These are phyloP conservation scores for Brachyistius frenatus DNA, from an alignment of 2,113 vertebrate genomes.

Conservation along the genomic window DNA sequence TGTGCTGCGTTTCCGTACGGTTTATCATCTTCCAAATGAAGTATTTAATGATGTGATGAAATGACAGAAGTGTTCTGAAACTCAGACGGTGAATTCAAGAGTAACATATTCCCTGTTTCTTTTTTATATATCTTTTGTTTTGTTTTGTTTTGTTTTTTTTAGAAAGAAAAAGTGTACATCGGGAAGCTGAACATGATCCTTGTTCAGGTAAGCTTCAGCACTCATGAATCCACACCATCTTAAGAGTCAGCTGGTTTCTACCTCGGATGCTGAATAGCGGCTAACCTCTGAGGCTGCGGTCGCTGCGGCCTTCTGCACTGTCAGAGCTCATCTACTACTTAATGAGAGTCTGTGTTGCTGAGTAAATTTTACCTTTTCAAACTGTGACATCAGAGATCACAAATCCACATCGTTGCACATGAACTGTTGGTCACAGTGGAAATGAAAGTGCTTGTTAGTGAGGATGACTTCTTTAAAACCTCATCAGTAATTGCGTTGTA, in stretches of 20 bases:
- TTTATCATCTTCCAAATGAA: background rate
- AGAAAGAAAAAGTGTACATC: slow-evolving; percentile 99
- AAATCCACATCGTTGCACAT: background rate
- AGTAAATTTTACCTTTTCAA: background rate
- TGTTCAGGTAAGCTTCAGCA: slow-evolving; percentile 90
- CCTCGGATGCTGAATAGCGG: no score
- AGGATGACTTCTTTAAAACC: no score
- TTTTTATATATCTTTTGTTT: slow-evolving; percentile 33
- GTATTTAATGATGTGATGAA: slow-evolving; percentile 8
- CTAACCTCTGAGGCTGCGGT: no score
- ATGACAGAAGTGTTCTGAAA: background rate
- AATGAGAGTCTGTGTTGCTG: no score
- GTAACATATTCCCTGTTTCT: slow-evolving; percentile 15
- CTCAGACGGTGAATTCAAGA: background rate
- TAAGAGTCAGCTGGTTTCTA: no score
- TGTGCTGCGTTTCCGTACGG: background rate
- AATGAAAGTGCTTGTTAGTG: background rate
- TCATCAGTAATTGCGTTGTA: background rate
- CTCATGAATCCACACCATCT: background rate
- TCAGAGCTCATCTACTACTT: no score
- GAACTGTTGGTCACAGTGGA: background rate
- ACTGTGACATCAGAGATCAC: background rate
- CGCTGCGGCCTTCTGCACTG: no score
- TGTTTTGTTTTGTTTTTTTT: slow-evolving; percentile 44
- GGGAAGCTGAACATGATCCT: slow-evolving; percentile 99